Conservation (phyloP, 2,888 invertebrate genomes). For the Cataglyphis altisquamis region DNA sequence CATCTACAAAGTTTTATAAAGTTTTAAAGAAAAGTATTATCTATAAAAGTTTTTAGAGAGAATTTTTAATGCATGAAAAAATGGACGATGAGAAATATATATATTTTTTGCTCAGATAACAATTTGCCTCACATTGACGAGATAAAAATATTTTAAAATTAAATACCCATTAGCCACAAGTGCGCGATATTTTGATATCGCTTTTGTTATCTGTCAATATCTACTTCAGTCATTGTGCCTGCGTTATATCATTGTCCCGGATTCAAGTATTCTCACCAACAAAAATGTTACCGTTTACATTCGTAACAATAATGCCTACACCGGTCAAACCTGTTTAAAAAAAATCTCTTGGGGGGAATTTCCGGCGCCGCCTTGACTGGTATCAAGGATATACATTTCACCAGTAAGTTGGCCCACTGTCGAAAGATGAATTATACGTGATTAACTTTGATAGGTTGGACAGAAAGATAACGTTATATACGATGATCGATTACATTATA, state of each 20-base stretch:
- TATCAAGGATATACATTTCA: constrained; percentile 65
- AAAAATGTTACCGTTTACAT: constrained; percentile 55
- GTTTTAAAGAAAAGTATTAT: background rate
- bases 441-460: constrained; percentile 23
- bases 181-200: background rate
- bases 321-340: constrained; percentile 72
- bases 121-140: background rate
- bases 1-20: background rate
- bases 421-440: constrained; percentile 33
- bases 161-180: constrained; percentile 12
- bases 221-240: constrained; percentile 19
- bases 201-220: background rate
- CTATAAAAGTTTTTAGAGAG: background rate
- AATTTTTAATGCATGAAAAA: background rate
- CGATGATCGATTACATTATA: background rate
- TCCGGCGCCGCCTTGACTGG: constrained; percentile 71
- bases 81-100: background rate
- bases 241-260: constrained; percentile 70
- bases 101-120: no score
- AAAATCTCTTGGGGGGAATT: constrained; percentile 59
- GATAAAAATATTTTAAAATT: constrained; percentile 28
- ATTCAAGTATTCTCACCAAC: constrained; percentile 62
- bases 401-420: constrained; percentile 26
- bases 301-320: constrained; percentile 42
- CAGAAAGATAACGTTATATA: constrained; percentile 24